Percentiles rank a stretch among this genome's conserved stretches.
Evolutionary conservation across 2,113 vertebrate genomes (phyloP).

Genomic region (Jaculus jaculus): DNA sequence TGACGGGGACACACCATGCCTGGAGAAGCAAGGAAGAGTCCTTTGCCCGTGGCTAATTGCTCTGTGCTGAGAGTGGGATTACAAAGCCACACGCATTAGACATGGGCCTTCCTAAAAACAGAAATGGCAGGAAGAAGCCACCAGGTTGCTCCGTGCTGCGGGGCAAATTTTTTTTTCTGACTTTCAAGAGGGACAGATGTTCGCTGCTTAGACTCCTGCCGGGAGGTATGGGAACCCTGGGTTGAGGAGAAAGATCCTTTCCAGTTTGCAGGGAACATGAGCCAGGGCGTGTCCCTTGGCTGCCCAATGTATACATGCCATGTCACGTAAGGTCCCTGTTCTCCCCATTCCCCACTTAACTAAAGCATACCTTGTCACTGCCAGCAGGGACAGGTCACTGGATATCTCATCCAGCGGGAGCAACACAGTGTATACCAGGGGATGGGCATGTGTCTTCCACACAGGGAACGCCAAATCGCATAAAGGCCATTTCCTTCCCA

Average conservation of each 20-base stretch:
- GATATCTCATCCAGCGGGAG: not conserved
- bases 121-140: not conserved
- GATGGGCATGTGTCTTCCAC: rapidly evolving
- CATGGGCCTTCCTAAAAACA: not conserved
- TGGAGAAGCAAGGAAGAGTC: not conserved
- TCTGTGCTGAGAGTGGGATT: not conserved
- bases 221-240: rapidly evolving
- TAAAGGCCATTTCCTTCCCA: rapidly evolving
- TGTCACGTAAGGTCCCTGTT: too few species aligned
- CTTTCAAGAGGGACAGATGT: not conserved
- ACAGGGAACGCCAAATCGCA: rapidly evolving
- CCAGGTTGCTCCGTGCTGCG: rapidly evolving
- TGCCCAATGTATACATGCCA: rapidly evolving
- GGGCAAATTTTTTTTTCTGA: rapidly evolving
- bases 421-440: rapidly evolving
- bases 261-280: rapidly evolving
- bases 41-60: not conserved
- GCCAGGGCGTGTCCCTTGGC: rapidly evolving
- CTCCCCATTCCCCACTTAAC: too few species aligned
- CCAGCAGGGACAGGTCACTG: not conserved
- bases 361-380: rapidly evolving
- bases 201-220: not conserved
- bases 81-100: not conserved
- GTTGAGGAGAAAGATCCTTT: rapidly evolving
- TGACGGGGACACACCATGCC: rapidly evolving